Conservation (phyloP, 2,888 invertebrate genomes). For the Philopedon plagiatum region DNA sequence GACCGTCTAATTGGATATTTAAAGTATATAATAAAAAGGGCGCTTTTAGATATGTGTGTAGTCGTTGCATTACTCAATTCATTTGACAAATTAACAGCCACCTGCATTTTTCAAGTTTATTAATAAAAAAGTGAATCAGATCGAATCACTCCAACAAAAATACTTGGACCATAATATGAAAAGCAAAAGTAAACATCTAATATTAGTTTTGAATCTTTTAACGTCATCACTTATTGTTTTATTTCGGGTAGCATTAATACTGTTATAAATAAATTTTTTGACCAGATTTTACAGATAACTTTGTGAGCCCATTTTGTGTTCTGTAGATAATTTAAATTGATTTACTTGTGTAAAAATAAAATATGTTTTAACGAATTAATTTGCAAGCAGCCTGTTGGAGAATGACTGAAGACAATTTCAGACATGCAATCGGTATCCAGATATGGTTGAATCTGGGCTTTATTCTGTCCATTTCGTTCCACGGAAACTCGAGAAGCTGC, state of each 20-base stretch:
- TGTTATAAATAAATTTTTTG: conserved; percentile 1
- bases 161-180: conserved; percentile 46
- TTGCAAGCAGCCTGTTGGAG: too few relatives aligned
- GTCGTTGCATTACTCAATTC: neutral
- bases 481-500: too few relatives aligned
- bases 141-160: conserved; percentile 47
- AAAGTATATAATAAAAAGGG: too few relatives aligned
- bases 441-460: too few relatives aligned
- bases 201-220: conserved; percentile 40
- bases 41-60: too few relatives aligned
- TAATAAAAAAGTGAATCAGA: conserved; percentile 38
- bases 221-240: conserved; percentile 29
- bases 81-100: conserved; percentile 2
- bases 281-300: neutral
- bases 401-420: too few relatives aligned
- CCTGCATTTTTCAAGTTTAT: conserved; percentile 30
- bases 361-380: too few relatives aligned
- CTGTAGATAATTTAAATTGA: neutral
- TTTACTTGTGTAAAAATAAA: too few relatives aligned
- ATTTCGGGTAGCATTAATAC: conserved; percentile 7
- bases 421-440: too few relatives aligned
- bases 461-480: too few relatives aligned
- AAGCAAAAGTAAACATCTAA: conserved; percentile 50
- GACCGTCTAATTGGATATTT: too few relatives aligned
- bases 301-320: neutral